phyloP scores from a whole-genome alignment of 2,888 invertebrate species.

The Cetonia aurata region DNA sequence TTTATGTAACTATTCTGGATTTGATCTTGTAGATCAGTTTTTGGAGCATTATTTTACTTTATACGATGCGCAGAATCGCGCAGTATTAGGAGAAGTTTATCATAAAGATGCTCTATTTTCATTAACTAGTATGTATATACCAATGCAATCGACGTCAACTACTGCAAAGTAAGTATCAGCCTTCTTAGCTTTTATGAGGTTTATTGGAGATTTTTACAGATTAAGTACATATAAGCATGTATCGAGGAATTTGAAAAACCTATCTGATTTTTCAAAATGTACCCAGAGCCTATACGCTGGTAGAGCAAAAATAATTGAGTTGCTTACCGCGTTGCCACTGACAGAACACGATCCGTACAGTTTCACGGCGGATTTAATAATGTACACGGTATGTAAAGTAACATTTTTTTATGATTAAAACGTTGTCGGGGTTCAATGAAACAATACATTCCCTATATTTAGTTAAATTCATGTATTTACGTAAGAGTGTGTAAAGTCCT shows the following conservation, averaged over 20 bases:
- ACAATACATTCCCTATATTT: no score
- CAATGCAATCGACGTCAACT: slow-evolving; percentile 58
- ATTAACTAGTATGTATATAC: slow-evolving; percentile 65
- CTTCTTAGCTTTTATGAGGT: background rate
- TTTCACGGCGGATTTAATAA: slow-evolving; percentile 75
- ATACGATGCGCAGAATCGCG: slow-evolving; percentile 73
- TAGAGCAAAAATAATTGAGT: slow-evolving; percentile 65
- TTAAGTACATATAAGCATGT: slow-evolving; percentile 62
- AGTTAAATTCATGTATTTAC: no score
- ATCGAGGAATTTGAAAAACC: slow-evolving; percentile 67
- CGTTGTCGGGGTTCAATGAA: no score
- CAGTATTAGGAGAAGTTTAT: slow-evolving; percentile 72
- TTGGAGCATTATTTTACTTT: slow-evolving; percentile 76
- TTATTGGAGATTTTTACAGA: slow-evolving; percentile 55
- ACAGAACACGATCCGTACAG: slow-evolving; percentile 76
- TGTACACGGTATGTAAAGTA: slow-evolving; percentile 71
- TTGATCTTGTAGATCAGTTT: slow-evolving; percentile 72
- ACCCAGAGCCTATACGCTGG: slow-evolving; percentile 57
- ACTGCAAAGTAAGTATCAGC: slow-evolving; percentile 57
- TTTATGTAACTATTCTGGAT: slow-evolving; percentile 67
- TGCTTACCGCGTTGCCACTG: slow-evolving; percentile 69
- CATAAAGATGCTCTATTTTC: slow-evolving; percentile 75
- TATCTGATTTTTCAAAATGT: slow-evolving; percentile 62
- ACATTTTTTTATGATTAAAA: no score
- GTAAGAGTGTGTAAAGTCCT: no score